phyloP scores from a whole-genome alignment of 1,140 invertebrate species.

The Dolichoris vasculosae region DNA sequence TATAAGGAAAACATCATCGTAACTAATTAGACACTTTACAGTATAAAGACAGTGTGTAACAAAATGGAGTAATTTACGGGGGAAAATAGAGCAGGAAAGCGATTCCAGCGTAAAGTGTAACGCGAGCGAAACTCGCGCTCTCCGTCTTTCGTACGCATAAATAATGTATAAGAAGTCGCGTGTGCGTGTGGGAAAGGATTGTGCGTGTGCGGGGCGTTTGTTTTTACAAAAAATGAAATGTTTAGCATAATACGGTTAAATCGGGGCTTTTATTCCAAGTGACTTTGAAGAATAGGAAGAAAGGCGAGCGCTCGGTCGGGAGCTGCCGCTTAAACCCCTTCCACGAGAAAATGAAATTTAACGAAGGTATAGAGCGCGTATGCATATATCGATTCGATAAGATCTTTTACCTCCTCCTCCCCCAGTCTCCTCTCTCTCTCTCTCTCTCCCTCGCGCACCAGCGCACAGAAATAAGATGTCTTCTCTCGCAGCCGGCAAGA shows the following conservation, averaged over 20 bases:
- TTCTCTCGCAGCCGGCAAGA: constrained; percentile 36
- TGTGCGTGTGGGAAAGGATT: background rate
- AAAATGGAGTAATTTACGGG: constrained; percentile 9
- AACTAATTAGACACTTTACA: constrained; percentile 35
- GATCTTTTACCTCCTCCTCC: constrained; percentile 41
- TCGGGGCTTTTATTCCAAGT: constrained; percentile 37
- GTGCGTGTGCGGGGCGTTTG: background rate
- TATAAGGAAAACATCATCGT: background rate
- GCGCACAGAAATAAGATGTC: constrained; percentile 51
- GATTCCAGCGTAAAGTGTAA: constrained; percentile 19
- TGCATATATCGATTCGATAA: constrained; percentile 51
- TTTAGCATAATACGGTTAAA: constrained; percentile 48
- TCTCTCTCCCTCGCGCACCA: constrained; percentile 24
- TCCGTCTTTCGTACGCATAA: constrained; percentile 24
- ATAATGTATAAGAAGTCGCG: constrained; percentile 33
- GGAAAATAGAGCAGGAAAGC: constrained; percentile 9
- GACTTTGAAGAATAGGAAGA: constrained; percentile 51
- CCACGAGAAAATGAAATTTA: constrained; percentile 49
- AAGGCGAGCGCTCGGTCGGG: background rate
- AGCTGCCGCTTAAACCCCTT: background rate
- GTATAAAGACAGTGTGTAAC: background rate
- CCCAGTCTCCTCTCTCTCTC: background rate
- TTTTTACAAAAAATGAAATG: constrained; percentile 6
- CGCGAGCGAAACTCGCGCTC: constrained; percentile 24
- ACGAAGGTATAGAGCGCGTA: constrained; percentile 47